Evolutionary conservation across 2,888 invertebrate genomes (phyloP), one percentile per base, ranked within the genome.

Genomic region (Lissocephala sabroskyi): DNA sequence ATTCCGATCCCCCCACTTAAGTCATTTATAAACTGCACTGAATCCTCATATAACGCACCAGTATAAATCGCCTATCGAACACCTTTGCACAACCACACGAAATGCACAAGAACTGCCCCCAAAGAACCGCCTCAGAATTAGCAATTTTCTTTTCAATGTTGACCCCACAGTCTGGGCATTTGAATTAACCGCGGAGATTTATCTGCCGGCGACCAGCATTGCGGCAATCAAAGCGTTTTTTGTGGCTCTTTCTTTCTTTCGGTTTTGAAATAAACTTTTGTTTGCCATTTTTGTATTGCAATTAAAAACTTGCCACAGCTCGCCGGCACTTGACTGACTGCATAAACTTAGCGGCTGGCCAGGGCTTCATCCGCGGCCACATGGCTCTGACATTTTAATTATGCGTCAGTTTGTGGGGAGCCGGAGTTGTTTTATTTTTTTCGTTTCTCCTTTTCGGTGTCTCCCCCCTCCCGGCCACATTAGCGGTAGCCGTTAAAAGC

Each of bases 301-400:
- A 37, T 19, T 37, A 19, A n/a, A 37, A 18, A 37, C 10, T 23
- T 37, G 37, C 10, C 6, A 18, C 19, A 37, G 19, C 23, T 37
- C n/a, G n/a, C n/a, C n/a, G n/a, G n/a, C n/a, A n/a, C 16, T 35
- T 35, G 9, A 37, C 16, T 37, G n/a, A 37, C 37, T 23, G 23
- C 23, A 23, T 23, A 56, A 71, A 58, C 62, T 65, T 62, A 47
- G 52, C 58, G 71, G 47, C 45, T 46, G 3, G 23, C 57, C 49
- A 58, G 48, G 45, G 41, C 40, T 51, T 26, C 17, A 19, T 19
- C 23, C 7, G 23, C 23, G 53, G 49, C 47, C 54, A 60, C 62
- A 71, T 71, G 73, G 57, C 73, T 54, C 73, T 71, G 73, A 73
- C 73, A 56, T 68, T 68, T 68, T 68, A 71, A 68, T 68, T 68